Conservation (phyloP, 2,888 invertebrate species). For the Agrenia bidenticulata region DNA sequence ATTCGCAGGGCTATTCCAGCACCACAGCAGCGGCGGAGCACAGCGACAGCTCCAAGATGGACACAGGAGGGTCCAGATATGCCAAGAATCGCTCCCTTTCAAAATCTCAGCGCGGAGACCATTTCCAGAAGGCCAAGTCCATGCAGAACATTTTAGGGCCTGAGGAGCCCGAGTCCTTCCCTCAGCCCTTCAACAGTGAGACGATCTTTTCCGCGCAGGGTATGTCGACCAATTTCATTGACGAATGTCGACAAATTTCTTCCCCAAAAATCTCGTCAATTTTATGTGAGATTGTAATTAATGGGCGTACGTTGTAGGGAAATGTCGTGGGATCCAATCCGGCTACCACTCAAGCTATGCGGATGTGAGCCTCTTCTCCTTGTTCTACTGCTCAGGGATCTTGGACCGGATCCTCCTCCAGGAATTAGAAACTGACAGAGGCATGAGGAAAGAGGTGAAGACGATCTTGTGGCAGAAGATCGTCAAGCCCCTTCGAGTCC, state of each 20-base stretch:
- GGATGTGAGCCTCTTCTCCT: constrained; percentile 34
- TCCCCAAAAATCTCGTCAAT: background rate
- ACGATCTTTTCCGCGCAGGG: constrained; percentile 28
- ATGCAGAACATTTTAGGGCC: constrained; percentile 7
- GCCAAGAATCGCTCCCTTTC: constrained; percentile 12
- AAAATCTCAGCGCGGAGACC: background rate
- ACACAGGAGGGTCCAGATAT: background rate
- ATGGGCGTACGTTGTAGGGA: constrained; percentile 16
- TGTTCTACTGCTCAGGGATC: constrained; percentile 39
- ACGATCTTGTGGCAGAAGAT: constrained; percentile 36
- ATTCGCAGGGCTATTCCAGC: no score
- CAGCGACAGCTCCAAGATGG: no score
- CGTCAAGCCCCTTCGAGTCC: constrained; percentile 24
- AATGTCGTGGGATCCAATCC: constrained; percentile 37
- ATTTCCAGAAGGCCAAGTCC: constrained; percentile 12
- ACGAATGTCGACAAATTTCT: no score
- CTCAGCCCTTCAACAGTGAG: constrained; percentile 28
- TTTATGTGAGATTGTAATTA: background rate
- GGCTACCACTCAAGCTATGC: constrained; percentile 34
- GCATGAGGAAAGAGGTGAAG: constrained; percentile 31
- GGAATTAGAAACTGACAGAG: constrained; percentile 28
- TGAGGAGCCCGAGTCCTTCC: constrained; percentile 11
- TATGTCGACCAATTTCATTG: constrained; percentile 9
- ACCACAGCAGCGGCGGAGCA: no score
- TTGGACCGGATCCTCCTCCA: constrained; percentile 31